Evolutionary conservation across 2,113 vertebrate species (phyloP).

Genomic region (Geothlypis trichas): DNA sequence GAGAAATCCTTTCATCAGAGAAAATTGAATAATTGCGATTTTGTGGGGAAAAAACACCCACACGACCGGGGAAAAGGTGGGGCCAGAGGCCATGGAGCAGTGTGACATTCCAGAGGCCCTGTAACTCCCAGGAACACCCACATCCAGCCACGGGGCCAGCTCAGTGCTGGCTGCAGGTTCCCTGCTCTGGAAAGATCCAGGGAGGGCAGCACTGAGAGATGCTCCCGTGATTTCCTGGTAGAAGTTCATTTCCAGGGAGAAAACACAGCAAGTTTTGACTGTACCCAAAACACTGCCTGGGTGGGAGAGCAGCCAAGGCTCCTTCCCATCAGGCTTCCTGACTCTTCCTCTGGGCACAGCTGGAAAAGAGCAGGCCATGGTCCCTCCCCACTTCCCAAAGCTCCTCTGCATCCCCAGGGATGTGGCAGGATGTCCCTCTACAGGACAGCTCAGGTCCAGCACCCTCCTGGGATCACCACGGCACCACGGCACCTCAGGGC

Average conservation of each 20-base stretch:
- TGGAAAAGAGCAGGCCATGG: accelerated
- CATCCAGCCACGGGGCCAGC: too few relatives aligned
- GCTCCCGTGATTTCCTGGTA: accelerated
- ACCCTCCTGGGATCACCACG: too few relatives aligned
- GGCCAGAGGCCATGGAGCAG: neutral
- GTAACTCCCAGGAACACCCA: neutral
- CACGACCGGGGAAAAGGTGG: accelerated
- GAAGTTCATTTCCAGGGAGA: neutral
- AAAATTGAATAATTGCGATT: accelerated
- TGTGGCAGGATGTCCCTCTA: too few relatives aligned
- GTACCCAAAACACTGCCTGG: accelerated
- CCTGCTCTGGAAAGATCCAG: neutral
- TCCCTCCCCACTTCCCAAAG: neutral
- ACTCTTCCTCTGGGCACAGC: neutral
- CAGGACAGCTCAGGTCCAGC: neutral
- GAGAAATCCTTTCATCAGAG: accelerated
- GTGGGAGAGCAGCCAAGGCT: neutral
- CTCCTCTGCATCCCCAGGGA: too few relatives aligned
- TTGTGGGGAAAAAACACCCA: neutral
- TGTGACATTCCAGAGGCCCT: accelerated
- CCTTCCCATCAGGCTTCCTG: neutral
- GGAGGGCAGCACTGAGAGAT: neutral
- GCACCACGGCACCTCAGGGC: neutral
- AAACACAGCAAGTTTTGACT: too few relatives aligned
- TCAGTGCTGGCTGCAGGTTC: neutral